Conservation (phyloP, 2,113 vertebrate genomes). For the Nasalis larvatus region DNA sequence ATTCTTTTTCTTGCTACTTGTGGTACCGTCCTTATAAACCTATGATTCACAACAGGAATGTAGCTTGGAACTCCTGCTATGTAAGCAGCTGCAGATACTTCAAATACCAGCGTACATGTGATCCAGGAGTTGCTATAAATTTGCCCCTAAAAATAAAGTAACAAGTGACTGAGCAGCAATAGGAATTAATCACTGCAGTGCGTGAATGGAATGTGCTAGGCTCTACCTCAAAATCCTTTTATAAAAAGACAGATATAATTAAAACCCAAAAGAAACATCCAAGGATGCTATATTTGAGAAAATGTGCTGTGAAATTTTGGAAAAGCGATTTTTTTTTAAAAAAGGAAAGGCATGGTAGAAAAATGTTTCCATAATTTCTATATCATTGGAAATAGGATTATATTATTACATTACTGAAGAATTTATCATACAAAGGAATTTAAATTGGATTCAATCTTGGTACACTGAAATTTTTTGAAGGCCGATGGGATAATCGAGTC, state of each 20-base stretch:
- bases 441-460: slow-evolving; percentile 64
- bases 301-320: slow-evolving; percentile 46
- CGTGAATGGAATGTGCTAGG: slow-evolving; percentile 86
- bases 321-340: slow-evolving; percentile 19
- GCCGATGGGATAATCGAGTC: slow-evolving; percentile 30
- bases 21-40: slow-evolving; percentile 83
- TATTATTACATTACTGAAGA: slow-evolving; percentile 77
- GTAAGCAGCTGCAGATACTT: slow-evolving; percentile 91
- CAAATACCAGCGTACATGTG: slow-evolving; percentile 89
- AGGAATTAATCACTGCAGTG: slow-evolving; percentile 86
- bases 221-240: slow-evolving; percentile 86
- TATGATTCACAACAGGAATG: slow-evolving; percentile 89
- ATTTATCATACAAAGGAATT: slow-evolving; percentile 61
- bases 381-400: slow-evolving; percentile 65
- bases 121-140: slow-evolving; percentile 89
- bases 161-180: slow-evolving; percentile 89
- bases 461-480: slow-evolving; percentile 56
- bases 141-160: slow-evolving; percentile 91
- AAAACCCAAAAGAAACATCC: slow-evolving; percentile 76
- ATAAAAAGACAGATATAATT: slow-evolving; percentile 85
- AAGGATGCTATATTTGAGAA: slow-evolving; percentile 72
- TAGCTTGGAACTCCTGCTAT: slow-evolving; percentile 88
- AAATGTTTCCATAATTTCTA: slow-evolving; percentile 58
- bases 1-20: slow-evolving; percentile 71
- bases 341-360: neutral